phyloP scores from a whole-genome alignment of 2,113 vertebrate species.

The Seriola rivoliana region DNA sequence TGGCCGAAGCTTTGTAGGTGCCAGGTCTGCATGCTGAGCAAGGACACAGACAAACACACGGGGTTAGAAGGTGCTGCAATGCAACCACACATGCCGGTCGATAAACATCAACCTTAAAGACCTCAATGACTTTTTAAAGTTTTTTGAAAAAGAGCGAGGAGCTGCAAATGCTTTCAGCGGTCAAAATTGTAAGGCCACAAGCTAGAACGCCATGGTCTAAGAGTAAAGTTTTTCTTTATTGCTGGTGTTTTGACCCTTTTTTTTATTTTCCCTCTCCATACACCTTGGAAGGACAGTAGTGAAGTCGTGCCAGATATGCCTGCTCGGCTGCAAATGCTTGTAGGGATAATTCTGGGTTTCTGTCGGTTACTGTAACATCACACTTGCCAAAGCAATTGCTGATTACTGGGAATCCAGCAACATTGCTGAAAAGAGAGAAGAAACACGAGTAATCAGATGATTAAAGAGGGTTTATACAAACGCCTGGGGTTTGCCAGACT shows the following conservation, averaged over 20 bases:
- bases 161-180: not conserved
- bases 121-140: too few relatives aligned
- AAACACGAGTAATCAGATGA: conserved; percentile 17
- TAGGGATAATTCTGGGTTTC: conserved; percentile 12
- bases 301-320: conserved; percentile 5
- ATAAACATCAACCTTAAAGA: conserved; percentile 1
- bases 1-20: conserved; percentile 86
- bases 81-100: not conserved
- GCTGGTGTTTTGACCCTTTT: not conserved
- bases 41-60: conserved; percentile 31
- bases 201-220: not conserved
- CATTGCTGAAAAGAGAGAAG: not conserved
- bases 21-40: conserved; percentile 85
- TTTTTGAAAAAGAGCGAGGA: not conserved
- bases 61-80: not conserved
- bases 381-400: conserved; percentile 2
- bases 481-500: not conserved
- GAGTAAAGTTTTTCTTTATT: not conserved
- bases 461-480: conserved; percentile 8
- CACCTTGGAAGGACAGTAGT: not conserved
- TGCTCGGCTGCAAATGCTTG: conserved; percentile 1
- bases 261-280: not conserved
- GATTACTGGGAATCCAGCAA: conserved; percentile 14
- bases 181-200: not conserved
- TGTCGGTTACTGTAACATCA: not conserved